Conservation (phyloP, 1,140 invertebrate genomes). For the Calliopsis andreniformis region DNA sequence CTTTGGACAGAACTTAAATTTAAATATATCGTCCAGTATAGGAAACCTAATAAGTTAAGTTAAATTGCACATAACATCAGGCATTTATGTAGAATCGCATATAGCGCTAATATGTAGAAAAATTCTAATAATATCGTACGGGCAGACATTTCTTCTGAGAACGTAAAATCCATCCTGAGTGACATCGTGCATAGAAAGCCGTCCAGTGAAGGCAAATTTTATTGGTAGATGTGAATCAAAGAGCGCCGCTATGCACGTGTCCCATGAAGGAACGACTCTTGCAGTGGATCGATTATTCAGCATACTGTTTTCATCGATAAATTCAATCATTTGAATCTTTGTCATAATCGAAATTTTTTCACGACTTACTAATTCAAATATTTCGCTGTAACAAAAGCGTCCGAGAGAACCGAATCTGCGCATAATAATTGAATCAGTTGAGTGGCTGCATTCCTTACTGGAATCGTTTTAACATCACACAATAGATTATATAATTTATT, state of each 20-base stretch:
- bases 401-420: conserved; percentile 55
- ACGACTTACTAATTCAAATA: conserved; percentile 69
- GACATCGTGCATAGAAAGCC: conserved; percentile 81
- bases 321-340: conserved; percentile 3
- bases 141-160: conserved; percentile 65
- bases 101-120: too few species aligned
- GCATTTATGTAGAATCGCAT: too few species aligned
- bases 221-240: conserved; percentile 81
- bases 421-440: conserved; percentile 68
- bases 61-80: too few species aligned
- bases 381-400: conserved; percentile 65
- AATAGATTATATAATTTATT: conserved; percentile 61
- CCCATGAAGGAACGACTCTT: conserved; percentile 80
- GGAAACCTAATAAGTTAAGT: conserved; percentile 76
- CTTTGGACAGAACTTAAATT: conserved; percentile 69
- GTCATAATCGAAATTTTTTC: not conserved
- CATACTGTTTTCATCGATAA: conserved; percentile 75
- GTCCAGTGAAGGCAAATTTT: conserved; percentile 82
- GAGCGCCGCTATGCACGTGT: conserved; percentile 80
- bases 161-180: conserved; percentile 79
- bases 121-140: conserved; percentile 65
- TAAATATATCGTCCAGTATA: conserved; percentile 72
- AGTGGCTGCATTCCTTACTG: conserved; percentile 61
- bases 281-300: conserved; percentile 78
- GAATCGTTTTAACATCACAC: conserved; percentile 50